A percentile compares a stretch with the other conserved stretches of the same genome.
phyloP scores from a whole-genome alignment of 1,140 invertebrate species.

The Drosophila sucinea region DNA sequence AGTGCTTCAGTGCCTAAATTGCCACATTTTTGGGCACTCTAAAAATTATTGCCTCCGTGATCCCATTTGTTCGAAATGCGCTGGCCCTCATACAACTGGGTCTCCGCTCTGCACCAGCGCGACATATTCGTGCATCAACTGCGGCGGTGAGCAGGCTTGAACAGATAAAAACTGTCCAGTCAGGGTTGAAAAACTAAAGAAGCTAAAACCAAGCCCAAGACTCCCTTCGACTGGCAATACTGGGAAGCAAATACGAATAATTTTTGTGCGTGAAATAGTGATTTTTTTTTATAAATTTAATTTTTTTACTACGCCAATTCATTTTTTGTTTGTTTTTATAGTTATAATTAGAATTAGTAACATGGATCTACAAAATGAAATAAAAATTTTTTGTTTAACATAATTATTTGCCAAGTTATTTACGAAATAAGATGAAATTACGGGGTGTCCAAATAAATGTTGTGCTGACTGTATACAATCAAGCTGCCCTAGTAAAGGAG shows the following conservation, averaged over 20 bases:
- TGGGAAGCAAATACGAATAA: neutral
- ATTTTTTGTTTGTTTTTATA: too few species aligned
- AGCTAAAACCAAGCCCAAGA: slow-evolving; percentile 16
- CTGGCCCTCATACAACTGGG: slow-evolving; percentile 19
- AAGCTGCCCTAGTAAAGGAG: neutral
- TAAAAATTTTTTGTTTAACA: too few species aligned
- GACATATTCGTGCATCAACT: slow-evolving; percentile 12
- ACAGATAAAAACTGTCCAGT: slow-evolving; percentile 15
- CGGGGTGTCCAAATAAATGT: too few species aligned
- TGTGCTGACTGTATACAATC: neutral
- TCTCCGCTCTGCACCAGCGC: slow-evolving; percentile 8
- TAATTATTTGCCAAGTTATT: too few species aligned
- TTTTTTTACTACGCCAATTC: too few species aligned
- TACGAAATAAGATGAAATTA: too few species aligned
- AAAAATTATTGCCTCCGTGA: slow-evolving; percentile 34
- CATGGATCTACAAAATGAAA: too few species aligned
- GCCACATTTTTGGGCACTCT: slow-evolving; percentile 34
- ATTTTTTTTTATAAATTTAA: too few species aligned
- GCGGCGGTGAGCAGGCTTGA: slow-evolving; percentile 12
- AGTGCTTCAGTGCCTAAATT: slow-evolving; percentile 27
- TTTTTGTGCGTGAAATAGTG: too few species aligned
- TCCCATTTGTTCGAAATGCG: slow-evolving; percentile 27
- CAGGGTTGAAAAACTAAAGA: slow-evolving; percentile 13
- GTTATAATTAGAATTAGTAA: too few species aligned
- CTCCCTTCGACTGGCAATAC: slow-evolving; percentile 10